These are phyloP conservation scores for Podarcis lilfordi DNA, from an alignment of 2,797 vertebrate genomes.

Conservation along the genomic window DNA sequence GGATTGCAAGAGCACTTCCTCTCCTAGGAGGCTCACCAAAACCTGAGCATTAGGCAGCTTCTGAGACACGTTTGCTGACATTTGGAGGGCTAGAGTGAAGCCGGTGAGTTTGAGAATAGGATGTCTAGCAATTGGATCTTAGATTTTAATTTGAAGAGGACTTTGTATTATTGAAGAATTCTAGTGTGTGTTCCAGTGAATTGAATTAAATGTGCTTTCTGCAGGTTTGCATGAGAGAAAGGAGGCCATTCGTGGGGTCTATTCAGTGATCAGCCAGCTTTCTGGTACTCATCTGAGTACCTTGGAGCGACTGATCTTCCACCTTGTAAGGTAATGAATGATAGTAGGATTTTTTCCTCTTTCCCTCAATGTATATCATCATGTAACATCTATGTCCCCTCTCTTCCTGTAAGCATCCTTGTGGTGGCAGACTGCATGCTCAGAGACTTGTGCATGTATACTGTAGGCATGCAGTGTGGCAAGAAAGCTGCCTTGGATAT, in stretches of 20 bases:
- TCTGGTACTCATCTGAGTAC: constrained; percentile 94
- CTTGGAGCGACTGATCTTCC: constrained; percentile 95
- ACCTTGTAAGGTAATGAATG: constrained; percentile 89
- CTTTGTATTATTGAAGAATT: not conserved
- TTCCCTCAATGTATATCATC: not conserved
- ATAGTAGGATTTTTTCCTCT: not conserved
- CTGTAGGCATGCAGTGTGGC: not conserved
- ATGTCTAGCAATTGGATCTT: accelerated
- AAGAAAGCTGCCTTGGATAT: not conserved
- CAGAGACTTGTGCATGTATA: not conserved
- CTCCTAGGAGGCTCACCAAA: not conserved
- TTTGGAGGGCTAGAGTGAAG: not conserved
- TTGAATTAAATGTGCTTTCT: constrained; percentile 36
- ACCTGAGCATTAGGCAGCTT: not conserved
- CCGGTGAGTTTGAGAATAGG: not conserved
- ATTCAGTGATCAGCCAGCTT: constrained; percentile 95
- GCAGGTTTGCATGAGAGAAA: constrained; percentile 93
- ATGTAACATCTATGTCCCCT: too few species aligned
- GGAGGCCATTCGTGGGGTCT: constrained; percentile 89
- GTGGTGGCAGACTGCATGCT: not conserved
- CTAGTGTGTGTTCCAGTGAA: not conserved
- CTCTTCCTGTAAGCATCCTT: not conserved
- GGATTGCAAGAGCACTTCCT: not conserved
- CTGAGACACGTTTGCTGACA: not conserved
- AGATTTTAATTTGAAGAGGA: not conserved